Base-by-base conservation (phyloP, 2,888 invertebrate genomes). In the Ophion slaviceki region DNA sequence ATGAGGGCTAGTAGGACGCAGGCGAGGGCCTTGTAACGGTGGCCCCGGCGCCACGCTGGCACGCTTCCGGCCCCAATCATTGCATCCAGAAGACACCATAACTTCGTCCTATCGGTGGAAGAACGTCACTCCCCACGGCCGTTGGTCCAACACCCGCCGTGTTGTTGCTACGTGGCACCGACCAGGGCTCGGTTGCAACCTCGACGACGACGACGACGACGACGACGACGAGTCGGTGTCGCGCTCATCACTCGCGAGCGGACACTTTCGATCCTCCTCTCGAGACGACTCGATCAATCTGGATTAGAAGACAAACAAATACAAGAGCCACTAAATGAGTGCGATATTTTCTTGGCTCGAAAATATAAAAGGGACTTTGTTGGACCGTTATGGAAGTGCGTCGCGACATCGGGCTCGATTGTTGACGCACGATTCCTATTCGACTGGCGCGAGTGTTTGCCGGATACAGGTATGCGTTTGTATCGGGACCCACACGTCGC, bases 1-100 rank as follows among this genome's bases (percentile, higher is more conserved):
- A 96, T 96, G 78, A 97, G 95, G 85, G 96, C 95, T 87, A 96
- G 93, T 91, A 96, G 95, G 90, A 96, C 94, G 89, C 94, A 93
- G 89, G 95, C 94, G 87, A 95, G 92, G 92, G 95, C 94, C 94
- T 95, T 95, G 94, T 95, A 95, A 89, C 95, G 94, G 94, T 95
- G 94, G 93, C 94, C 94, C 91, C 94, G 94, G 91, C 94, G 94
- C 94, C 94, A 94, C 92, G 94, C 92, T 92, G 94, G 93, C 94
- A 94, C 94, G 92, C 94, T 94, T 93, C 92, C 92, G 91, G 92
- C 92, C 92, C 92, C 92, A 91, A 92, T 92, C 93, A 92, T 92
- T 90, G 93, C 93, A 92, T 92, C 88, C 89, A 87, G 89, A 90
- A 91, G 92, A 92, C 92, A 93, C 92, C 93, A 93, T 93, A 91